A percentile compares a stretch with the other conserved stretches of the same genome.
These are phyloP conservation scores for Pollimyrus isidori DNA, from an alignment of 2,113 vertebrate species.

Conservation along the genomic window DNA sequence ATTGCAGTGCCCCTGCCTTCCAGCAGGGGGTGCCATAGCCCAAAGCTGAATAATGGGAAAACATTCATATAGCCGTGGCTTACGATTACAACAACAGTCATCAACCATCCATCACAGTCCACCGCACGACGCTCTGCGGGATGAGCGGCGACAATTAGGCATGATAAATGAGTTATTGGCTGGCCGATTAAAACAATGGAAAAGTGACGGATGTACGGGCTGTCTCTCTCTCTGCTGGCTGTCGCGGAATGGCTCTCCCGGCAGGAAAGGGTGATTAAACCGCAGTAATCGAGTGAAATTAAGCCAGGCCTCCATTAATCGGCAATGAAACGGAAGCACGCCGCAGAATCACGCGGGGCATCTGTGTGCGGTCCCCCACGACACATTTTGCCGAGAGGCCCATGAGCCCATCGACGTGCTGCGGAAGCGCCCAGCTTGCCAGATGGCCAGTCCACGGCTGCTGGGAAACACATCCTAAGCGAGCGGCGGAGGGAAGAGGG, in stretches of 20 bases:
- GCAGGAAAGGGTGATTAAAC: conserved; percentile 12
- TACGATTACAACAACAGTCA: not conserved
- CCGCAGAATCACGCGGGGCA: not conserved
- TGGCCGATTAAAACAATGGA: not conserved
- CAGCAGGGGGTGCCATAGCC: not conserved
- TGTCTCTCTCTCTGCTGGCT: not conserved
- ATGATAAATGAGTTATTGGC: not conserved
- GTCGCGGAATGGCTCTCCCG: not conserved
- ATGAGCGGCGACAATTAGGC: not conserved
- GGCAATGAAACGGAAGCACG: not conserved
- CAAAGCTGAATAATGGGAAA: not conserved
- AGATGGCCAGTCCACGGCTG: not conserved
- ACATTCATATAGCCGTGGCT: not conserved
- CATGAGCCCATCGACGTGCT: not conserved
- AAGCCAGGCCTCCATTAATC: not conserved
- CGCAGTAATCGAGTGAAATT: not conserved
- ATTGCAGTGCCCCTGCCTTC: too few species aligned
- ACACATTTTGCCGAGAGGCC: not conserved
- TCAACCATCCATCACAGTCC: not conserved
- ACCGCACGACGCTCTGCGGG: not conserved
- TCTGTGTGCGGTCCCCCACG: not conserved
- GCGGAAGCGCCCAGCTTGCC: not conserved
- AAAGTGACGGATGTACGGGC: not conserved
- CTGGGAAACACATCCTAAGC: not conserved
- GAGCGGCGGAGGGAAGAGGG: not conserved